Evolutionary conservation across 2,888 invertebrate species (phyloP).

Genomic region (Leptopilina syphax): DNA sequence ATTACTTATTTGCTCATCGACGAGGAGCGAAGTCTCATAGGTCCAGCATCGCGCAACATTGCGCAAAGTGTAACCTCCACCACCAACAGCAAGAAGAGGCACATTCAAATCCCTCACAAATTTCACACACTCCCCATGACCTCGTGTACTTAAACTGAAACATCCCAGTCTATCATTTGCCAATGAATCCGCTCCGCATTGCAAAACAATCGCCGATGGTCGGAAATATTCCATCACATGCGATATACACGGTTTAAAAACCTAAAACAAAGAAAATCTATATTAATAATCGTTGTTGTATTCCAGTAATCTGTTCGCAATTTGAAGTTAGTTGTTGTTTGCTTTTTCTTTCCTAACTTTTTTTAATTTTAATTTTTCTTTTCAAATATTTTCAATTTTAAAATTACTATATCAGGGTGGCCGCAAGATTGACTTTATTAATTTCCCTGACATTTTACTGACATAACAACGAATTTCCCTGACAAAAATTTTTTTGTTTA

Average conservation of each 20-base stretch:
- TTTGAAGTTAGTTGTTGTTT: too few relatives aligned
- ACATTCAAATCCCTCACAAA: slow-evolving; percentile 95
- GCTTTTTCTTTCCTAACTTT: too few relatives aligned
- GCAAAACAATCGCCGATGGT: slow-evolving; percentile 97
- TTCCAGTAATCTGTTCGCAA: too few relatives aligned
- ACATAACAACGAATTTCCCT: too few relatives aligned
- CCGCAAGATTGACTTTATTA: too few relatives aligned
- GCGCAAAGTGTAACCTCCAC: slow-evolving; percentile 91
- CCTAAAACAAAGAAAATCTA: slow-evolving; percentile 74
- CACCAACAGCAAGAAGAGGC: slow-evolving; percentile 93
- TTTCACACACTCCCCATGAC: slow-evolving; percentile 98
- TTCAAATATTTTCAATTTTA: too few relatives aligned
- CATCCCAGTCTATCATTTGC: slow-evolving; percentile 97
- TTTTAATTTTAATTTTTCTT: too few relatives aligned
- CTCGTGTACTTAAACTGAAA: slow-evolving; percentile 95
- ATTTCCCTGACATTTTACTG: too few relatives aligned
- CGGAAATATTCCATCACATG: slow-evolving; percentile 97
- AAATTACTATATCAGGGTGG: too few relatives aligned
- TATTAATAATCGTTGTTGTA: too few relatives aligned
- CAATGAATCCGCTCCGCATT: slow-evolving; percentile 98
- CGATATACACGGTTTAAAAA: slow-evolving; percentile 96
- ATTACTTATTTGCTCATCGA: slow-evolving; percentile 95
- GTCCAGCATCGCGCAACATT: slow-evolving; percentile 99
- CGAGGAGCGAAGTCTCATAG: slow-evolving; percentile 95
- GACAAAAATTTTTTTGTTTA: too few relatives aligned